Evolutionary conservation across 2,797 vertebrate species (phyloP).

Genomic region (Coracias cyanogaster): DNA sequence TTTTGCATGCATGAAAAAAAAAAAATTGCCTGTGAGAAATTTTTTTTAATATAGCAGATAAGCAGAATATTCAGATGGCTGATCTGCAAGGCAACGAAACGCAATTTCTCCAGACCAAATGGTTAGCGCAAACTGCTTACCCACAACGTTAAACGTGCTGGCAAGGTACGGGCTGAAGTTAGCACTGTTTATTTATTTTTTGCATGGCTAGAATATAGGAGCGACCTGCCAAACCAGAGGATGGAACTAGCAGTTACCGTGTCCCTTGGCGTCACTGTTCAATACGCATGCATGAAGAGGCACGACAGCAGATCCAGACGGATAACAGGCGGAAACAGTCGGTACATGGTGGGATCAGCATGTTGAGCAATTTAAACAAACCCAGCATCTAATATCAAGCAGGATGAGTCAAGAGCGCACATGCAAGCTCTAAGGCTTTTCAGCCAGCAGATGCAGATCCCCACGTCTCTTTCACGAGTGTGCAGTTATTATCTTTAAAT

Average conservation of each 20-base stretch:
- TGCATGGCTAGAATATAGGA: not conserved
- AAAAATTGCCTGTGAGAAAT: too few species aligned
- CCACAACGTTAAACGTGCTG: not conserved
- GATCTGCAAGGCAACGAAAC: not conserved
- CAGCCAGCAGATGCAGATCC: not conserved
- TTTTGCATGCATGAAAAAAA: not conserved
- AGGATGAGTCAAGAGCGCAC: not conserved
- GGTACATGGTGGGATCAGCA: not conserved
- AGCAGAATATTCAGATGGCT: not conserved
- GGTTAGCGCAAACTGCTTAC: not conserved
- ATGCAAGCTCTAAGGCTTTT: not conserved
- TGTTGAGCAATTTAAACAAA: conserved; percentile 60
- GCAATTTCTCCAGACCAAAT: not conserved
- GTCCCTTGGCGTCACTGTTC: conserved; percentile 5
- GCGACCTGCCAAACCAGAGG: not conserved
- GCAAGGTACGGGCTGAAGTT: conserved; percentile 7
- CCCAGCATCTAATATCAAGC: not conserved
- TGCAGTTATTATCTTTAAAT: not conserved
- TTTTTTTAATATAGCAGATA: not conserved
- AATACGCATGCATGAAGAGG: not conserved
- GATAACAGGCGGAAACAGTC: conserved; percentile 25
- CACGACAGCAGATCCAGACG: conserved; percentile 43
- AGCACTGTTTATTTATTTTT: not conserved
- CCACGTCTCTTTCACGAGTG: fast-evolving
- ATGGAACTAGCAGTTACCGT: conserved; percentile 1